Evolutionary conservation across 2,888 invertebrate genomes (phyloP), one percentile per base, ranked within the genome.

Genomic region (Melanchra persicariae): DNA sequence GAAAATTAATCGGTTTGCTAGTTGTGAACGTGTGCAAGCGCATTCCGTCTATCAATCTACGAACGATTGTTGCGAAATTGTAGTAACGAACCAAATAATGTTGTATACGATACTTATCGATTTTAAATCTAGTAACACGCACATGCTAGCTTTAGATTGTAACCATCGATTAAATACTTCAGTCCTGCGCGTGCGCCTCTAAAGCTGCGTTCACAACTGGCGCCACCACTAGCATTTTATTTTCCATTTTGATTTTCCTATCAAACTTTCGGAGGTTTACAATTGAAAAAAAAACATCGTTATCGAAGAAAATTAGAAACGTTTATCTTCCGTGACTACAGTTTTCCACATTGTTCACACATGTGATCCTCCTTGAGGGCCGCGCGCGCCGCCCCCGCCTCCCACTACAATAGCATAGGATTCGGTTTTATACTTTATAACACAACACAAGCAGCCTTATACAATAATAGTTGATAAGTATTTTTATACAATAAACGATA

Each of bases 221-320:
- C 75, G 88, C 87, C 74, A 78, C 81, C 91, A 85, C 90, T 90
- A 84, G 79, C 76, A 79, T 85, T 89, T 93, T 88, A 87, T 85
- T 93, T 95, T 93, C 89, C 92, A 83, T 79, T 85, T 94, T 96
- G 78, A 87, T 91, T 96, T 95, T 96, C 95, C 95, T 94, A 94
- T 95, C 95, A 96, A 95, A 96, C 96, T 96, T 96, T 92, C 83
- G 96, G 96, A 95, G 96, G 95, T 95, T 95, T 94, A 93, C 94
- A 93, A 93, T 88, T 81, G 84, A 90, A 91, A 91, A 91, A 91
- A 89, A 88, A 90, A 93, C 92, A 93, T 87, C 92, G 89, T 93
- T 92, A 90, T 92, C 87, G 91, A 92, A 92, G 92, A 91, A 90
- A 91, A 91, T 93, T 93, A 87, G 87, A 89, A 85, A 90, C 85